These are phyloP conservation scores for Sceliomorpha sp. DNA, from an alignment of 2,888 invertebrate species.

Conservation along the genomic window DNA sequence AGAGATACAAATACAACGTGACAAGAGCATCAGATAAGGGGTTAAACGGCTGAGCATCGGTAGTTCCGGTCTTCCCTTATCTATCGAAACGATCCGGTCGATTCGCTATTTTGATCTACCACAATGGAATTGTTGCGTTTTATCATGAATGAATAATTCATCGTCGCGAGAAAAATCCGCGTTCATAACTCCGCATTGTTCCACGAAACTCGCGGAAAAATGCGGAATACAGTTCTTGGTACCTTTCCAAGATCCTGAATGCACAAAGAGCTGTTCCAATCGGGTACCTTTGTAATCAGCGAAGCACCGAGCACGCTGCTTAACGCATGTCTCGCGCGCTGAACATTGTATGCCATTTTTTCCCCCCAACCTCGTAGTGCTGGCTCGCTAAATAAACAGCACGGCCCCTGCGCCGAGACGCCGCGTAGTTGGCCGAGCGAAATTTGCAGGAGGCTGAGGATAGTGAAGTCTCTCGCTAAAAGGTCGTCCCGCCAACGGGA, in stretches of 20 bases:
- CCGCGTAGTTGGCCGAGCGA: constrained; percentile 24
- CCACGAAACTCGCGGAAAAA: not conserved
- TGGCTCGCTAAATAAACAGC: constrained; percentile 36
- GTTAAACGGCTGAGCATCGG: no score
- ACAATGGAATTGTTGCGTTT: no score
- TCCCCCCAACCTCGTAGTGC: constrained; percentile 14
- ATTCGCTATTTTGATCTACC: no score
- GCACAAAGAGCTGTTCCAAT: constrained; percentile 48
- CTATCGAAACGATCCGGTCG: no score
- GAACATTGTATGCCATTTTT: constrained; percentile 34
- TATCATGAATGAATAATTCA: constrained; percentile 48
- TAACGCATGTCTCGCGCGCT: constrained; percentile 50
- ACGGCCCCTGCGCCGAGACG: constrained; percentile 37
- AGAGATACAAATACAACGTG: no score
- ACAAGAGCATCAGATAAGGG: no score
- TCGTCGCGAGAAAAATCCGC: constrained; percentile 38
- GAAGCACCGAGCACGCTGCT: constrained; percentile 46
- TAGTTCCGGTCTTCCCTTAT: no score
- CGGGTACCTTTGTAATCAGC: constrained; percentile 40
- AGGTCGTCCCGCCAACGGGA: constrained; percentile 35
- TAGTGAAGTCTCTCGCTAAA: constrained; percentile 22
- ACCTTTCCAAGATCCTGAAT: constrained; percentile 49
- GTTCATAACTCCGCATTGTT: constrained; percentile 35
- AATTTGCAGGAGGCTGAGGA: constrained; percentile 26
- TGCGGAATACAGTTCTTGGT: constrained; percentile 12